Evolutionary conservation across 2,888 invertebrate genomes (phyloP).

Genomic region (Trissolcus brochymenae): DNA sequence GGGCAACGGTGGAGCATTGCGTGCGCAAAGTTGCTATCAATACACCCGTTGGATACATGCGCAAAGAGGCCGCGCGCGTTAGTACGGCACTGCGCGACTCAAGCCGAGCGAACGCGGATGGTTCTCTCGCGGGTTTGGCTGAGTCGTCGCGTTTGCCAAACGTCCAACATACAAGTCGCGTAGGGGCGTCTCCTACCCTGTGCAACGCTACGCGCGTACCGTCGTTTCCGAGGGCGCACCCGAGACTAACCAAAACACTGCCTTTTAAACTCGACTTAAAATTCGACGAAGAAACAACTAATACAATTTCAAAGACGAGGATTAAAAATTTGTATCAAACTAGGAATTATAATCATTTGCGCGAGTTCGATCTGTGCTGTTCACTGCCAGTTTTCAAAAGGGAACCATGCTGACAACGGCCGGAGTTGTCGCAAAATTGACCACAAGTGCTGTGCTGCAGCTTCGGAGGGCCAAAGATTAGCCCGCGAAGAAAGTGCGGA

Average conservation of each 20-base stretch:
- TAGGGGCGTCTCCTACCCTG: slow-evolving; percentile 74
- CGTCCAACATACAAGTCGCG: slow-evolving; percentile 73
- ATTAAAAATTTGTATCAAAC: too few species aligned
- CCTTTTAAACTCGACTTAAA: neutral
- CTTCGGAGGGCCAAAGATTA: too few species aligned
- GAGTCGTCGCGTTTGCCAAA: slow-evolving; percentile 71
- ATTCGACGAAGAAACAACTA: too few species aligned
- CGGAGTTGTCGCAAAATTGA: too few species aligned
- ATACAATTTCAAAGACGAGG: too few species aligned
- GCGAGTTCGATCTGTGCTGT: too few species aligned
- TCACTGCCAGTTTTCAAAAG: too few species aligned
- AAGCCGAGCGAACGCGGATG: slow-evolving; percentile 70
- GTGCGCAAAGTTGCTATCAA: slow-evolving; percentile 51
- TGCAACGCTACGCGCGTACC: neutral
- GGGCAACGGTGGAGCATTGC: slow-evolving; percentile 27
- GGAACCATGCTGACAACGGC: too few species aligned
- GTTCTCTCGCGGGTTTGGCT: slow-evolving; percentile 65
- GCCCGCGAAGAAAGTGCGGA: too few species aligned
- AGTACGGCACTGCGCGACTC: slow-evolving; percentile 71
- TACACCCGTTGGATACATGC: slow-evolving; percentile 55
- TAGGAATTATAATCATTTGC: too few species aligned
- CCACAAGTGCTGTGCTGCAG: too few species aligned
- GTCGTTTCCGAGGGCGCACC: slow-evolving; percentile 3
- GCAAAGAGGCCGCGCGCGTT: slow-evolving; percentile 46
- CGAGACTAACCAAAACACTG: slow-evolving; percentile 1